Conservation (phyloP, 2,113 vertebrate genomes). For the Gopherus evgoodei region DNA sequence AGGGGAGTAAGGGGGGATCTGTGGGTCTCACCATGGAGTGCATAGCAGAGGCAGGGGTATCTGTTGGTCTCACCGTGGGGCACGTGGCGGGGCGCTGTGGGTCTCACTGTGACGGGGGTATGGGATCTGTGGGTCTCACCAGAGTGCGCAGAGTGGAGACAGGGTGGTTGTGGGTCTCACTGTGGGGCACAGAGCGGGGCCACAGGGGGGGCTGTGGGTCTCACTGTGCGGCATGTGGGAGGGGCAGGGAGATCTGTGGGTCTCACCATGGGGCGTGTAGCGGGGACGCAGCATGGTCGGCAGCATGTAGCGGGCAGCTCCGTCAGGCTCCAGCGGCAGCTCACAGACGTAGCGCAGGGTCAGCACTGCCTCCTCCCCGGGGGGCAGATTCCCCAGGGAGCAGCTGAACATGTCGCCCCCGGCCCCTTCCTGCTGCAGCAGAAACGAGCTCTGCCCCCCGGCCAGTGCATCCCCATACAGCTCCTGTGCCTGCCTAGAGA, state of each 20-base stretch:
- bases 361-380: slow-evolving; percentile 64
- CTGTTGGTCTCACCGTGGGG: too few relatives aligned
- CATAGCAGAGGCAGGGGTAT: too few relatives aligned
- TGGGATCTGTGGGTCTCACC: too few relatives aligned
- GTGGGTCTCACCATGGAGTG: slow-evolving; percentile 11
- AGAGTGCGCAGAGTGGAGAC: too few relatives aligned
- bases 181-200: too few relatives aligned
- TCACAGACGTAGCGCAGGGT: slow-evolving; percentile 84
- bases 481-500: slow-evolving; percentile 73
- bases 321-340: slow-evolving; percentile 82
- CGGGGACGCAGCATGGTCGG: slow-evolving; percentile 85
- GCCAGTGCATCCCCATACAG: slow-evolving; percentile 83
- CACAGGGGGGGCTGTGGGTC: slow-evolving; percentile 70
- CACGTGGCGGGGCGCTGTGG: too few relatives aligned
- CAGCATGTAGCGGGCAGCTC: slow-evolving; percentile 83
- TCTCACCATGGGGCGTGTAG: slow-evolving; percentile 59
- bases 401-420: slow-evolving; percentile 83
- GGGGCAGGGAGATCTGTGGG: too few relatives aligned
- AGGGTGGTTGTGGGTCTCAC: too few relatives aligned
- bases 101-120: too few relatives aligned
- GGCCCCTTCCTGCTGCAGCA: slow-evolving; percentile 74
- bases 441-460: slow-evolving; percentile 82
- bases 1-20: too few relatives aligned
- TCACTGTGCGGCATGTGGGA: too few relatives aligned
- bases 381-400: slow-evolving; percentile 83